phyloP scores from a whole-genome alignment of 1,140 invertebrate genomes.

The Cotesia chilonis region DNA sequence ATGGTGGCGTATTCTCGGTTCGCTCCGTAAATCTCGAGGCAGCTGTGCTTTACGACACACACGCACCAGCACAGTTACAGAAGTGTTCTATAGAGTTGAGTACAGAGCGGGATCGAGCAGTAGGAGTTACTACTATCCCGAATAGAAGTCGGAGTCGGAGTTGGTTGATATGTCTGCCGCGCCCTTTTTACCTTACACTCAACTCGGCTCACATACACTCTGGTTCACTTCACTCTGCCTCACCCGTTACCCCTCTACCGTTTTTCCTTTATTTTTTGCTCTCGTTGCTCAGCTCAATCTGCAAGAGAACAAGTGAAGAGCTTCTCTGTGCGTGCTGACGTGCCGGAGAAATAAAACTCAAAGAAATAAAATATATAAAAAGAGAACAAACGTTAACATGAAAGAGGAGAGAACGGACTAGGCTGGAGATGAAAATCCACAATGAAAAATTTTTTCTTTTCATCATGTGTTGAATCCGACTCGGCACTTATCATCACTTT shows the following conservation, averaged over 20 bases:
- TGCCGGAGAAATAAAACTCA: slow-evolving; percentile 14
- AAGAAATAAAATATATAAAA: slow-evolving; percentile 17
- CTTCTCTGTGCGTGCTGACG: slow-evolving; percentile 14
- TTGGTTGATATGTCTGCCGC: slow-evolving; percentile 28
- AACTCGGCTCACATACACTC: slow-evolving; percentile 6
- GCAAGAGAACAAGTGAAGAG: slow-evolving; percentile 2
- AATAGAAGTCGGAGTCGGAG: too few species aligned
- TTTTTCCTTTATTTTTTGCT: too few species aligned
- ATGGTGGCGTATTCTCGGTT: slow-evolving; percentile 11
- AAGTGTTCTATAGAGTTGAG: neutral
- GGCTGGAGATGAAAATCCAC: slow-evolving; percentile 7
- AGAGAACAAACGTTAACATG: neutral
- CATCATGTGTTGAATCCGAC: neutral
- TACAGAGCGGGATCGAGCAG: slow-evolving; percentile 2
- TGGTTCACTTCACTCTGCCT: neutral
- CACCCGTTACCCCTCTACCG: neutral
- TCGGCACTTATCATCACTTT: neutral
- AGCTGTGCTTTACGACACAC: slow-evolving; percentile 53
- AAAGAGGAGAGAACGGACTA: too few species aligned
- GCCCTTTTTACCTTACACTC: slow-evolving; percentile 10
- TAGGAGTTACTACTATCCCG: slow-evolving; percentile 37
- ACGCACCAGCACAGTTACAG: neutral
- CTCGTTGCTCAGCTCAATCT: too few species aligned
- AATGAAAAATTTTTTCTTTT: slow-evolving; percentile 25
- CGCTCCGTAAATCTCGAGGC: slow-evolving; percentile 53